phyloP scores from a whole-genome alignment of 2,888 invertebrate genomes.

The Pilophorus perplexus region DNA sequence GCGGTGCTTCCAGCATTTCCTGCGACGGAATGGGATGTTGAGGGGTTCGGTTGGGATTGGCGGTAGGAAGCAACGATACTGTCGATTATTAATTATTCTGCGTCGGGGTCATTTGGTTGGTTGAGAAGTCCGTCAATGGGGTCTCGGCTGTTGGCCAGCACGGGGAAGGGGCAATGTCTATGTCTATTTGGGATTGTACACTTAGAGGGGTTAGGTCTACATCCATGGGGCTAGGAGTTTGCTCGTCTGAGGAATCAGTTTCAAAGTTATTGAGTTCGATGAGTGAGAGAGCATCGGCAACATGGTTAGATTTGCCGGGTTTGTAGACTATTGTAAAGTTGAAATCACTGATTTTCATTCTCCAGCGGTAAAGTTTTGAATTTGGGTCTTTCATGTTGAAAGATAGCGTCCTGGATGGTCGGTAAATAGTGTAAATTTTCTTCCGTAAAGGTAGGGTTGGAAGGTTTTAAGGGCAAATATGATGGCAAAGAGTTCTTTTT shows the following conservation, averaged over 20 bases:
- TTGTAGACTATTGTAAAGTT: background rate
- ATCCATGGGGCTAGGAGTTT: background rate
- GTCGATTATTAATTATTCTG: background rate
- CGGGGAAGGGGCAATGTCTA: background rate
- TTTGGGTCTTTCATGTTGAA: background rate
- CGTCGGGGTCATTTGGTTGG: background rate
- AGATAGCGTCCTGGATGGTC: background rate
- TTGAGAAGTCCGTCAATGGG: background rate
- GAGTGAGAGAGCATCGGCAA: background rate
- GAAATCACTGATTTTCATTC: slow-evolving; percentile 1
- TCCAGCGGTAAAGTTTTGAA: slow-evolving; percentile 1
- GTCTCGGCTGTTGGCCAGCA: background rate
- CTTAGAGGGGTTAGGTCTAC: background rate
- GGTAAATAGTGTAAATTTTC: background rate
- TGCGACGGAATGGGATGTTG: too few species aligned
- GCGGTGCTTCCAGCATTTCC: too few species aligned
- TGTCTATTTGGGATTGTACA: background rate
- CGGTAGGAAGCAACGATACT: background rate
- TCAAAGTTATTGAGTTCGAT: background rate
- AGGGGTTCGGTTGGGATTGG: background rate
- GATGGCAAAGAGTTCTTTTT: background rate
- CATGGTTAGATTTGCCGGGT: background rate
- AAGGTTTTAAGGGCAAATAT: background rate
- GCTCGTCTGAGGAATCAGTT: too few species aligned
- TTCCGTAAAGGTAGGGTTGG: background rate